Base-by-base conservation (phyloP, 2,888 invertebrate species). In the Ditula angustiorana region DNA sequence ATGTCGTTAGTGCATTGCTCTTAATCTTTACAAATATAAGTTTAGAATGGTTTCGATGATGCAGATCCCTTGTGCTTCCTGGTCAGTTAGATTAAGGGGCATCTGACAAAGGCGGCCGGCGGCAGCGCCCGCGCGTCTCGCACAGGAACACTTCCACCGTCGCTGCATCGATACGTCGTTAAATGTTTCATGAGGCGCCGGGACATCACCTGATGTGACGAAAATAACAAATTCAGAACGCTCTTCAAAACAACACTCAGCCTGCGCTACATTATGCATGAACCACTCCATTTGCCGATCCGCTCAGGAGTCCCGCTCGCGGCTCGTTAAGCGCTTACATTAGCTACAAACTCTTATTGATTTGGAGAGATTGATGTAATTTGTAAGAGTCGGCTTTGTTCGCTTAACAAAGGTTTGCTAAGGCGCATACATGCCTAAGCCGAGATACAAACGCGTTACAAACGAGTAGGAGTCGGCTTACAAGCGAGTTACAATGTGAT, bases 281-380 rank as follows among this genome's bases (percentile, higher is more conserved):
- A 92, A 87, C 88, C 92, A 91, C 92, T 92, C 92, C 92, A 92
- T 92, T 91, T 92, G 90, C 86, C 90, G 90, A 92, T 92, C 92
- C 90, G 90, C 91, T 92, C 91, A 90, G 83, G 83, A 88, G 87
- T 85, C 87, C 88, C 87, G 85, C 86, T 87, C 90, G 88, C 87
- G 92, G 87, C 90, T 92, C 91, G 91, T 92, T 92, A 92, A 89
- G 88, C 90, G 89, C 89, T 85, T 90, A 92, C 91, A 91, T 92
- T 90, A 90, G 86, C 88, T 89, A 87, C 90, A 88, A 89, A 90
- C 86, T 86, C 86, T 88, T 90, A 92, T 92, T 90, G 92, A 91
- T 92, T 90, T 86, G 84, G 80, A 85, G 82, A 87, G 86, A 89
- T 89, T 88, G 80, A 85, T 86, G 81, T 83, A 81, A 87, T 89